These are phyloP conservation scores for Megalops atlanticus DNA, from an alignment of 2,113 vertebrate species.

Conservation along the genomic window DNA sequence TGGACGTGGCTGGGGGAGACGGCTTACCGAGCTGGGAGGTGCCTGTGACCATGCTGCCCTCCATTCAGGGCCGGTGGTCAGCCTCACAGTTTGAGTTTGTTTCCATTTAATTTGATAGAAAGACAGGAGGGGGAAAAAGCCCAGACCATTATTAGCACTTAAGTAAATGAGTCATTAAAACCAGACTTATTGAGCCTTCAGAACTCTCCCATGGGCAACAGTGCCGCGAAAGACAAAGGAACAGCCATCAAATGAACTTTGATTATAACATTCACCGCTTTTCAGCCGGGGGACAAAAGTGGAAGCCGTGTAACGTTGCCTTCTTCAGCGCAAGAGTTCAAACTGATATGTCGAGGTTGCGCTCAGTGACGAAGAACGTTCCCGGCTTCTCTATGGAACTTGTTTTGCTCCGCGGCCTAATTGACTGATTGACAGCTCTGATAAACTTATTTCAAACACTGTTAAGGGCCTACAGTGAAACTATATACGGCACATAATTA, in stretches of 20 bases:
- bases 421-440: slow-evolving; percentile 53
- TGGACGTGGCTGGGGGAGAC: too few relatives aligned
- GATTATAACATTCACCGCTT: slow-evolving; percentile 13
- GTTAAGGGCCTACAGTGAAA: slow-evolving; percentile 21
- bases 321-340: not conserved
- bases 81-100: not conserved
- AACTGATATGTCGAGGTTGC: not conserved
- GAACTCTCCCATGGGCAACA: not conserved
- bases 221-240: not conserved
- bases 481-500: slow-evolving; percentile 27
- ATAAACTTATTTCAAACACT: slow-evolving; percentile 33
- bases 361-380: not conserved
- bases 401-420: slow-evolving; percentile 30
- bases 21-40: too few relatives aligned
- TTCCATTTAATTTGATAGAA: not conserved
- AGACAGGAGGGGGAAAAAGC: not conserved
- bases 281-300: not conserved
- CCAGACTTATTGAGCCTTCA: not conserved
- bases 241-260: not conserved
- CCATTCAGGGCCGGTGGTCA: not conserved
- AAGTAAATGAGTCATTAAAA: slow-evolving; percentile 1
- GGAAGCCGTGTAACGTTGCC: too few relatives aligned
- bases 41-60: too few relatives aligned
- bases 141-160: not conserved
- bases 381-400: not conserved